These are phyloP conservation scores for Neogale vison DNA, from an alignment of 2,113 vertebrate species.

Conservation along the genomic window DNA sequence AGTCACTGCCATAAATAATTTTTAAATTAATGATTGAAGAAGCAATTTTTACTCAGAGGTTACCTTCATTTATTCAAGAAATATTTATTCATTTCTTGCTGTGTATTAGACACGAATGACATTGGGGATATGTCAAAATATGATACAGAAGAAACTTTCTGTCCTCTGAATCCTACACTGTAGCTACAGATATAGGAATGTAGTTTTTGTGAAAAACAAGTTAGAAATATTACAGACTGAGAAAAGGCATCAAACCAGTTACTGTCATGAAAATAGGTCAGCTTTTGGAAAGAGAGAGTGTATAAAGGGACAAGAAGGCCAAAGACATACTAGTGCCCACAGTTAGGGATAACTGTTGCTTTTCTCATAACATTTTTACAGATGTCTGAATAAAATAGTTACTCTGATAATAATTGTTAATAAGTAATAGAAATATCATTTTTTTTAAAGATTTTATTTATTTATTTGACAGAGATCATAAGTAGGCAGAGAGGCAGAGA, in stretches of 20 bases:
- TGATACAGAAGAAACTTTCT: neutral
- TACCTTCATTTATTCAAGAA: neutral
- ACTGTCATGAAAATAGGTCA: neutral
- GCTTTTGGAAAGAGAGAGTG: neutral
- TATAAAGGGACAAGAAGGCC: neutral
- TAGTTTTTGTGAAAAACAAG: neutral
- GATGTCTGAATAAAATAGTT: neutral
- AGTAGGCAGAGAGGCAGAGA: too few relatives aligned
- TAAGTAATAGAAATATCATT: neutral
- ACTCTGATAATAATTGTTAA: neutral
- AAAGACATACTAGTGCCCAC: neutral
- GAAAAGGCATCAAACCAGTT: neutral
- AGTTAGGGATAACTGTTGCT: neutral
- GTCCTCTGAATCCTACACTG: neutral
- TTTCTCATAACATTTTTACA: neutral
- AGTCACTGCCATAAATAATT: neutral
- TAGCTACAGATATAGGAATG: neutral
- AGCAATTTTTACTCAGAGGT: neutral
- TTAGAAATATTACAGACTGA: neutral
- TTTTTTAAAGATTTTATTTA: too few relatives aligned
- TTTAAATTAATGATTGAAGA: conserved; percentile 2
- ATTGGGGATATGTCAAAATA: neutral
- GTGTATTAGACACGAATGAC: neutral
- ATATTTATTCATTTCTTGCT: neutral
- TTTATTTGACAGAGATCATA: too few relatives aligned